Evolutionary conservation across 2,797 vertebrate species (phyloP).

Genomic region (Holocentrus rufus): DNA sequence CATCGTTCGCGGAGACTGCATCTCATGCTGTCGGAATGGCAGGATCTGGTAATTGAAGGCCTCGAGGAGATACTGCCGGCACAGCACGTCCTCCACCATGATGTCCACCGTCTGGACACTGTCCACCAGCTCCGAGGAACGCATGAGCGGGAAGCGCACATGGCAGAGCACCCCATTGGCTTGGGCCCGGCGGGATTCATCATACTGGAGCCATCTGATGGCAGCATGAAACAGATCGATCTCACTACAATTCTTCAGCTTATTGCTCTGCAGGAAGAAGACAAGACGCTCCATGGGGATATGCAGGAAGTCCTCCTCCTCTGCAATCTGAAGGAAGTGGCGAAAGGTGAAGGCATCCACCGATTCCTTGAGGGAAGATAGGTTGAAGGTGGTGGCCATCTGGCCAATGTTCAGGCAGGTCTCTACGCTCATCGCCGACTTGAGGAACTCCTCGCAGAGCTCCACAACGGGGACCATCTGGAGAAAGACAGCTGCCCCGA

Average conservation of each 20-base stretch:
- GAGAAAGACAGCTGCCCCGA: constrained; percentile 96
- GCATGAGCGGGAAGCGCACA: constrained; percentile 97
- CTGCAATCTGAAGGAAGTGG: constrained; percentile 95
- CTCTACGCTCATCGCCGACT: constrained; percentile 97
- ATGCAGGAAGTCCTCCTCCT: constrained; percentile 96
- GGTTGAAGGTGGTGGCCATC: constrained; percentile 97
- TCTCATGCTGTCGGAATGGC: constrained; percentile 96
- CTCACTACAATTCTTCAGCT: constrained; percentile 92
- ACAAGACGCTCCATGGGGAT: constrained; percentile 93
- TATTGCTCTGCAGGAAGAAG: constrained; percentile 98
- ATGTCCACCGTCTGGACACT: constrained; percentile 93
- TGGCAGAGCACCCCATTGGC: constrained; percentile 91
- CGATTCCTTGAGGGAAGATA: constrained; percentile 93
- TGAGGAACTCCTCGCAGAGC: constrained; percentile 97
- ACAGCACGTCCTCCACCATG: constrained; percentile 96
- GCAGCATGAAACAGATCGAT: constrained; percentile 94
- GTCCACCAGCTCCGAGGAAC: constrained; percentile 94
- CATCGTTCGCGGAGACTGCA: constrained; percentile 90
- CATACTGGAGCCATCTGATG: constrained; percentile 91
- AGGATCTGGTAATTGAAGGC: constrained; percentile 99
- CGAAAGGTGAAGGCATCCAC: constrained; percentile 95
- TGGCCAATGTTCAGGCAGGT: constrained; percentile 97
- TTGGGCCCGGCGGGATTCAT: constrained; percentile 81
- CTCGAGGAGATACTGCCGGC: constrained; percentile 93
- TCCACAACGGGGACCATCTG: constrained; percentile 98